These are phyloP conservation scores for Falco cherrug DNA, from an alignment of 2,797 vertebrate species.

Conservation along the genomic window DNA sequence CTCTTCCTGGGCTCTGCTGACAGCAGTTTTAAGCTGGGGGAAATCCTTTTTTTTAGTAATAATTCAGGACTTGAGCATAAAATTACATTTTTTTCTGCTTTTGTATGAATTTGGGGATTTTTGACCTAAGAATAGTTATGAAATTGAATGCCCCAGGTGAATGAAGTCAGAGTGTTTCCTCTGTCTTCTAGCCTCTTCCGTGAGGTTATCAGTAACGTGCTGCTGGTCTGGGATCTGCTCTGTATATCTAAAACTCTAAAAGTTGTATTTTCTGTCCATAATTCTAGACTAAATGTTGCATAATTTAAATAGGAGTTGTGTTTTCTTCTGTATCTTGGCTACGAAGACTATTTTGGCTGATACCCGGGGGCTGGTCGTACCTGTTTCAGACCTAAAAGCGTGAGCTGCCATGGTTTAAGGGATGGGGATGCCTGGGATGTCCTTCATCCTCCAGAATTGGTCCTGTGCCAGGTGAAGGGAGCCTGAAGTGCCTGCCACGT, in stretches of 20 bases:
- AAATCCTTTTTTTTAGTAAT: background rate
- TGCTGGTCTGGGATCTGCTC: background rate
- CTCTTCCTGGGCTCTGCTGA: background rate
- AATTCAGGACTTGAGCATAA: background rate
- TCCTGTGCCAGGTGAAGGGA: background rate
- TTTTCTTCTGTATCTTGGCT: background rate
- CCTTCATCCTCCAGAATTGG: background rate
- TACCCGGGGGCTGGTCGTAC: fast-evolving
- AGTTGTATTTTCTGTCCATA: background rate
- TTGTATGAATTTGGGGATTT: background rate
- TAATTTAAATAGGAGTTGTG: background rate
- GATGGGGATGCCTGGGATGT: background rate
- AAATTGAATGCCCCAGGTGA: background rate
- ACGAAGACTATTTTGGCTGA: background rate
- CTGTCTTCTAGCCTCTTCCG: background rate
- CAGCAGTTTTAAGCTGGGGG: background rate
- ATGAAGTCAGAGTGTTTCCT: background rate
- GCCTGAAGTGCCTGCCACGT: fast-evolving
- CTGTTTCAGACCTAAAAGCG: background rate
- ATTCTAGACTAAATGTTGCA: background rate
- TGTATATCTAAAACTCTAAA: background rate
- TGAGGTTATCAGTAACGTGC: too few relatives aligned
- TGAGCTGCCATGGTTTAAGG: background rate
- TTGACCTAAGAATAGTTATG: background rate
- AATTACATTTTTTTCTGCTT: background rate